phyloP scores from a whole-genome alignment of 2,888 invertebrate genomes.

The Pemphredon lugubris region DNA sequence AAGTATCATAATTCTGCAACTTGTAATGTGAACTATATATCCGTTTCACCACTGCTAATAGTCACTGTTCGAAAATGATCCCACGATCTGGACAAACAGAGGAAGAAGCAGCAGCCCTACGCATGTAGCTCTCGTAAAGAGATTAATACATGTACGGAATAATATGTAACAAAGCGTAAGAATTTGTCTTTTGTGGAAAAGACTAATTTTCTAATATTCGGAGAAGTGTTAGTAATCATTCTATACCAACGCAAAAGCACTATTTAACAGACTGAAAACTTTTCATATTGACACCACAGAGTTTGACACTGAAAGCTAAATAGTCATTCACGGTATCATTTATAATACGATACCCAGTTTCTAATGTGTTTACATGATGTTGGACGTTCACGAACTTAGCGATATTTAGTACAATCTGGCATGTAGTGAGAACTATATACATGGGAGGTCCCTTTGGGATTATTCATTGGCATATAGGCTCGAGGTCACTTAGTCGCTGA shows the following conservation, averaged over 20 bases:
- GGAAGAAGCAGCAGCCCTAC: slow-evolving; percentile 19
- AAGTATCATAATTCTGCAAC: slow-evolving; percentile 11
- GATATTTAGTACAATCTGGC: slow-evolving; percentile 27
- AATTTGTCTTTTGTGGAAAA: too few species aligned
- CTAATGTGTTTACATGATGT: too few species aligned
- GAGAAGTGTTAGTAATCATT: too few species aligned
- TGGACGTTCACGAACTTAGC: slow-evolving; percentile 17
- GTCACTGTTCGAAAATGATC: slow-evolving; percentile 5
- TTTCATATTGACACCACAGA: too few species aligned
- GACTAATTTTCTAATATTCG: too few species aligned
- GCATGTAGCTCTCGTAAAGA: too few species aligned
- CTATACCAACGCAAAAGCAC: too few species aligned
- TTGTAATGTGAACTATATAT: slow-evolving; percentile 19
- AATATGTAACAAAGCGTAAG: too few species aligned
- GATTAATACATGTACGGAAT: too few species aligned
- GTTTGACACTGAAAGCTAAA: too few species aligned
- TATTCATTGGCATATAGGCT: slow-evolving; percentile 85
- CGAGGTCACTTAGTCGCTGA: slow-evolving; percentile 96
- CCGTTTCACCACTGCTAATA: slow-evolving; percentile 21
- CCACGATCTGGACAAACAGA: slow-evolving; percentile 5
- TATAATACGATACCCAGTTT: neutral
- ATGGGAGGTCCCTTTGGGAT: slow-evolving; percentile 68
- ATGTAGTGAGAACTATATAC: slow-evolving; percentile 51
- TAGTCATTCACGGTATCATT: neutral
- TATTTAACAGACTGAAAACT: too few species aligned